Conservation (phyloP, 2,797 vertebrate genomes). For the Euphonia xanthogaster region DNA sequence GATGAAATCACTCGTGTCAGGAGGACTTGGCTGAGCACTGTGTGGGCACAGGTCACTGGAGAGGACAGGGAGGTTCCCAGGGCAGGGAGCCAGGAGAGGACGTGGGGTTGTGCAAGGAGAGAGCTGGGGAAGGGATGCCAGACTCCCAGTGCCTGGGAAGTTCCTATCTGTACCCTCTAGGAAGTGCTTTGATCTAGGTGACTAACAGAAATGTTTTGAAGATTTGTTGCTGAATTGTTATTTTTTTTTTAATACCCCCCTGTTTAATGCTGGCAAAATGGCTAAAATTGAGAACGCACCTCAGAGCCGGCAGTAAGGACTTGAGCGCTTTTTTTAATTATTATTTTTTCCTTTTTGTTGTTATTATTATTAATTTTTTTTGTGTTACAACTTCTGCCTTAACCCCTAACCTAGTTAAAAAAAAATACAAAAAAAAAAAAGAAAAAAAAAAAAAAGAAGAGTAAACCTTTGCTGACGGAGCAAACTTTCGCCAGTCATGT, state of each 20-base stretch:
- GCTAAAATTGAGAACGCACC: background rate
- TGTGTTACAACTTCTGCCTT: constrained; percentile 20
- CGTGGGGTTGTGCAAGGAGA: background rate
- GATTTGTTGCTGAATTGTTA: constrained; percentile 16
- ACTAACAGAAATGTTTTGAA: background rate
- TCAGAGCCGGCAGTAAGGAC: constrained; percentile 6
- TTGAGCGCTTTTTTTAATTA: background rate
- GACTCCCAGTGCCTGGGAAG: background rate
- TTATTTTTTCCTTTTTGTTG: background rate
- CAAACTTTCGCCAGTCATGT: constrained; percentile 35
- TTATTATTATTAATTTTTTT: background rate
- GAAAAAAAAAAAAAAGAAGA: background rate
- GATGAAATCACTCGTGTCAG: constrained; percentile 13
- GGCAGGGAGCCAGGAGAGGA: constrained; percentile 5
- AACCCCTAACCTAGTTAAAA: background rate
- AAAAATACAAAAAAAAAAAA: background rate
- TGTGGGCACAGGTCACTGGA: constrained; percentile 37
- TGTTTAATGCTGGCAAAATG: background rate
- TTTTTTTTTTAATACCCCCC: background rate
- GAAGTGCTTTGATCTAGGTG: constrained; percentile 3
- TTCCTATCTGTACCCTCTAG: background rate
- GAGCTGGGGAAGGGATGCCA: background rate
- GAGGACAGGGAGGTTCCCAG: constrained; percentile 7
- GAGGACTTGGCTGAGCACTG: background rate
- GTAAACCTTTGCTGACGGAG: background rate